Evolutionary conservation across 2,888 invertebrate species (phyloP).

Genomic region (Willowsia nigromaculata): DNA sequence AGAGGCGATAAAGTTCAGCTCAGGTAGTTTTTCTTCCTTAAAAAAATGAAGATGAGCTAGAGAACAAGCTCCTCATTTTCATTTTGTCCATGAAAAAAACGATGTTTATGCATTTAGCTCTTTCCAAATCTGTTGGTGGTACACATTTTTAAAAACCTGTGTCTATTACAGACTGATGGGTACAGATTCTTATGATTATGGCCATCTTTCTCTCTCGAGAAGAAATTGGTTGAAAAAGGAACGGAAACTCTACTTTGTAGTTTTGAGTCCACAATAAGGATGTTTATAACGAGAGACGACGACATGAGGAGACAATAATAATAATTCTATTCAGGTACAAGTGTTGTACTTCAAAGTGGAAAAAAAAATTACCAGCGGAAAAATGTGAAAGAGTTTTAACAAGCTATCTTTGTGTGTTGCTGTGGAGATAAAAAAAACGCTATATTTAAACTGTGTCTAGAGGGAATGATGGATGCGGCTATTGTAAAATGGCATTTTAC

Average conservation of each 20-base stretch:
- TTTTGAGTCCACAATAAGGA: neutral
- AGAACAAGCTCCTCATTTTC: slow-evolving; percentile 27
- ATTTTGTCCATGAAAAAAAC: neutral
- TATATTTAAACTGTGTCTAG: neutral
- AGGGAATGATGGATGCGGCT: neutral
- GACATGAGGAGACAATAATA: slow-evolving; percentile 23
- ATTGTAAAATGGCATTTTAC: too few species aligned
- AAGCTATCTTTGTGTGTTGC: neutral
- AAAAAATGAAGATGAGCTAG: slow-evolving; percentile 6
- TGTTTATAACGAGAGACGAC: slow-evolving; percentile 13
- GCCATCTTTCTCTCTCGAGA: neutral
- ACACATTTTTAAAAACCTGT: neutral
- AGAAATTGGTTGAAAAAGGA: neutral
- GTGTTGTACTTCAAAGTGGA: neutral
- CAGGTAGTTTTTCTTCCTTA: slow-evolving; percentile 20
- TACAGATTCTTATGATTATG: neutral
- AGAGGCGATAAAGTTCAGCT: slow-evolving; percentile 55
- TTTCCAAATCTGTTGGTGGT: neutral
- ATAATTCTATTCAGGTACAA: neutral
- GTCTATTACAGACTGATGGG: neutral
- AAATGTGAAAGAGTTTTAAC: neutral
- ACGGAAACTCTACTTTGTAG: neutral
- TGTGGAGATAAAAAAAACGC: neutral
- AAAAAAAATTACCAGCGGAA: neutral
- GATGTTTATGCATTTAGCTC: neutral